Conservation (phyloP, 2,797 vertebrate genomes). For the Protonibea diacanthus region DNA sequence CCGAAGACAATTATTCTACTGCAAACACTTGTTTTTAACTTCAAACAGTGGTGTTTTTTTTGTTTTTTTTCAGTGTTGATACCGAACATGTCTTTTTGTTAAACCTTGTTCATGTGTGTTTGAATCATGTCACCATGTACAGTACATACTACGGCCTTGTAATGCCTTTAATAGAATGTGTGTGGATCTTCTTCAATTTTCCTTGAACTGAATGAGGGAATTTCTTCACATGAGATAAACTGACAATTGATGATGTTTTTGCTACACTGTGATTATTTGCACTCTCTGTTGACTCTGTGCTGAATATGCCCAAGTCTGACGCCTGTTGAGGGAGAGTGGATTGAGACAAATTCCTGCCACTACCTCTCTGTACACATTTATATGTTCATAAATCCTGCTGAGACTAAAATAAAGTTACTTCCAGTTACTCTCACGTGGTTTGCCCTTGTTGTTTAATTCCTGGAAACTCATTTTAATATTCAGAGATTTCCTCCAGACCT, state of each 20-base stretch:
- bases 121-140: conserved; percentile 32
- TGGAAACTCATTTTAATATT: not conserved
- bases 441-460: conserved; percentile 12
- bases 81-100: conserved; percentile 21
- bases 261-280: conserved; percentile 82
- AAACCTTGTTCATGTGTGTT: conserved; percentile 42
- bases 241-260: conserved; percentile 84
- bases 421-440: conserved; percentile 56
- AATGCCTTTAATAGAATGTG: conserved; percentile 13
- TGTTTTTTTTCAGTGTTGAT: conserved; percentile 48
- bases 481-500: not conserved
- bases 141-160: conserved; percentile 12
- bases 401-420: conserved; percentile 84
- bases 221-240: conserved; percentile 52
- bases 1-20: conserved; percentile 19
- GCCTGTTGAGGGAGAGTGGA: conserved; percentile 63
- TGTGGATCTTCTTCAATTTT: conserved; percentile 11
- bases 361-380: conserved; percentile 84
- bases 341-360: conserved; percentile 72
- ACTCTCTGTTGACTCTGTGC: conserved; percentile 67
- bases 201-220: conserved; percentile 46
- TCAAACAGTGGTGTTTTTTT: conserved; percentile 14
- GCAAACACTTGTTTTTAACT: conserved; percentile 32
- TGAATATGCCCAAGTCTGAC: conserved; percentile 35
- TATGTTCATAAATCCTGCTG: conserved; percentile 78